Percentiles rank a stretch among this genome's conserved stretches.
Conservation (phyloP, 2,888 invertebrate species). For the Cantharis rufa region DNA sequence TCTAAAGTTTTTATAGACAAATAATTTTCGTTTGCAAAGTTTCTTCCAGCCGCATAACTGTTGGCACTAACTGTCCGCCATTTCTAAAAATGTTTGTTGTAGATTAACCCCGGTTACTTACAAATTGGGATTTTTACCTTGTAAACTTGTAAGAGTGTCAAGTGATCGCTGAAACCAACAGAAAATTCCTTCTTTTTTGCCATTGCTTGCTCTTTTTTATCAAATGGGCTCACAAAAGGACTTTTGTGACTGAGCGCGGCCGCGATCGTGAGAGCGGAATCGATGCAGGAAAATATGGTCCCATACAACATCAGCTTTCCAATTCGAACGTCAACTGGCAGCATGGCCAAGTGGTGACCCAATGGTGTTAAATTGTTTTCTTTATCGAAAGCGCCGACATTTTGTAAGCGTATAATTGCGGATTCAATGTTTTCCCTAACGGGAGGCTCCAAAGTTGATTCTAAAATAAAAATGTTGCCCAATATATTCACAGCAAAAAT, state of each 20-base stretch:
- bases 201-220: conserved; percentile 72
- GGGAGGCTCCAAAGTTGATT: conserved; percentile 76
- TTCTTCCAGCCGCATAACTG: conserved; percentile 71
- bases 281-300: conserved; percentile 89
- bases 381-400: conserved; percentile 80
- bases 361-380: conserved; percentile 77
- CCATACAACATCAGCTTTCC: conserved; percentile 93
- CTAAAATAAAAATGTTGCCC: conserved; percentile 49
- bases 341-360: conserved; percentile 82
- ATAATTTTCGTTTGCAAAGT: conserved; percentile 83
- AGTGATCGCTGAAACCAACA: conserved; percentile 83
- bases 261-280: conserved; percentile 89
- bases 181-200: conserved; percentile 76
- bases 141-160: conserved; percentile 84
- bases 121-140: conserved; percentile 61
- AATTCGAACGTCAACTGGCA: conserved; percentile 89
- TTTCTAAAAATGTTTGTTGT: conserved; percentile 60
- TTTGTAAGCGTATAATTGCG: conserved; percentile 71
- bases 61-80: conserved; percentile 75
- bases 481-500: too few species aligned
- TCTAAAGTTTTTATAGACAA: conserved; percentile 80
- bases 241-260: conserved; percentile 80
- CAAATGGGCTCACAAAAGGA: conserved; percentile 77
- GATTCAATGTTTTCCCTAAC: conserved; percentile 67
- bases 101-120: neutral